Base-by-base conservation (phyloP, 2,888 invertebrate genomes). In the Prionchulus punctatus region DNA sequence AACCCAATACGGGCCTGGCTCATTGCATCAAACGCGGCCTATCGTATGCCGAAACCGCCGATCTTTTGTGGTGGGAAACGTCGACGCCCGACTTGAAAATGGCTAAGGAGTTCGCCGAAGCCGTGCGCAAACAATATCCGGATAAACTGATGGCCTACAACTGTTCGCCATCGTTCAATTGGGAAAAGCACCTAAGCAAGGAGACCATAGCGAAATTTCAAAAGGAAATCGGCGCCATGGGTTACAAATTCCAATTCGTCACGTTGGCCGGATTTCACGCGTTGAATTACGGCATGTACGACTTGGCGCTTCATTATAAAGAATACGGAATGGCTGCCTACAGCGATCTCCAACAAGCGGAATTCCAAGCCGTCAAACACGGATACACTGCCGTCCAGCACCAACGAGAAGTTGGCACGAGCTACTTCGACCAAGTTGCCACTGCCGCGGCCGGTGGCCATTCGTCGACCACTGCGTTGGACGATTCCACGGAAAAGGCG, bases 191-290 rank as follows among this genome's bases (percentile, higher is more conserved):
- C 57, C 60, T 72, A n/a, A 62, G 64, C 45, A 65, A 66, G 31
- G 27, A 52, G 12, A 67, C 67, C 53, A 72, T 72, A 63, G 68
- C 66, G 57, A 65, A 67, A 59, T 72, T 70, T 65, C 69, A 71
- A 57, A 59, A 61, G 25, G 69, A 71, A 60, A 62, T 72, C 48
- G 70, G 67, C 18, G 65, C 65, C 15, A 68, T 71, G 70, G 72
- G 71, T 49, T 72, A 71, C 68, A 71, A 71, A 58, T 72, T 68
- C 60, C 71, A 72, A 61, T 72, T 72, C 64, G 70, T 72, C 60
- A 71, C 72, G 1, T 60, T 72, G 51, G 72, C 71, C 53, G 72
- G 72, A 48, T 71, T 69, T 65, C 72, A 72, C 60, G 64, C 68
- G 28, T 66, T 72, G 62, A 68, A 67, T 60, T 70, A 66, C 59